Percentiles rank a stretch among this genome's conserved stretches.
phyloP scores from a whole-genome alignment of 2,797 vertebrate genomes.

The Lagocephalus sceleratus region DNA sequence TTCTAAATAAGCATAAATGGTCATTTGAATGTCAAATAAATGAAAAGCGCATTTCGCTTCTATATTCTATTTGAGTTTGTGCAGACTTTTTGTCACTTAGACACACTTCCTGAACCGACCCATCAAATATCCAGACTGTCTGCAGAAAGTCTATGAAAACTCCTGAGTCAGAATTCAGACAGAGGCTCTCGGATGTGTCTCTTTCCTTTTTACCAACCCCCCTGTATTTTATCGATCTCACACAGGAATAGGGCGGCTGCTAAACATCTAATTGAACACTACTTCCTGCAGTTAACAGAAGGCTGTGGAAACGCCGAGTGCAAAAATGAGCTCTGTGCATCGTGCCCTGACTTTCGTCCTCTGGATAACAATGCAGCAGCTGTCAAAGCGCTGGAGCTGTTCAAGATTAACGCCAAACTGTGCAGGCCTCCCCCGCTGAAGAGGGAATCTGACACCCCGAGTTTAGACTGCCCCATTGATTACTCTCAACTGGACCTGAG shows the following conservation, averaged over 20 bases:
- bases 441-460: constrained; percentile 85
- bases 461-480: constrained; percentile 16
- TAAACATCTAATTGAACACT: constrained; percentile 99
- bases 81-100: too few species aligned
- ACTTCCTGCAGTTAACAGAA: constrained; percentile 99
- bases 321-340: constrained; percentile 98
- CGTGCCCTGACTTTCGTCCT: constrained; percentile 87
- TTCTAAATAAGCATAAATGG: too few species aligned
- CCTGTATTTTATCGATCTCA: constrained; percentile 45
- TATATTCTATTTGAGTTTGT: too few species aligned
- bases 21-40: too few species aligned
- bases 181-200: background rate
- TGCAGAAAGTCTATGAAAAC: too few species aligned
- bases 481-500: constrained; percentile 82
- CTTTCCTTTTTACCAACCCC: background rate
- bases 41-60: too few species aligned
- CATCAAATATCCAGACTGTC: too few species aligned
- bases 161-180: background rate
- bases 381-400: constrained; percentile 96
- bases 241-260: constrained; percentile 98
- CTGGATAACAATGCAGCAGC: constrained; percentile 98
- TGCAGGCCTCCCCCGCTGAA: constrained; percentile 94
- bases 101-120: too few species aligned
- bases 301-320: constrained; percentile 99
- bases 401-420: constrained; percentile 97